Base-by-base conservation (phyloP, 1,140 invertebrate genomes). In the Drosophila pandora region DNA sequence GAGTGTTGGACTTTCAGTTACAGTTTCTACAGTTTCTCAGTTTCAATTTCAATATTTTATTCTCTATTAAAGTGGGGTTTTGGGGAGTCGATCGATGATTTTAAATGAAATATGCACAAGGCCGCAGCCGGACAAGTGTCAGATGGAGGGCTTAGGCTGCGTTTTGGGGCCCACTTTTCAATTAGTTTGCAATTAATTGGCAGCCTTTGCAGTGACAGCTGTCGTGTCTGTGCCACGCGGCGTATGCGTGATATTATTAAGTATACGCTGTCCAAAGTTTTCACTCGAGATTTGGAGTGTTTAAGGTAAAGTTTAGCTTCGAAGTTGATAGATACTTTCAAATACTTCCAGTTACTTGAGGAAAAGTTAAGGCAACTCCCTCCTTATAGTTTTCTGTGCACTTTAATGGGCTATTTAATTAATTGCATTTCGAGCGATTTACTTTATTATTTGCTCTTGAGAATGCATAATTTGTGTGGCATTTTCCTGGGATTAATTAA, bases 71-170 rank as follows among this genome's bases (percentile, higher is more conserved):
- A 9, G 28, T 28, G 48, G 32, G 30, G 30, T 47, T 52, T 72
- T 69, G 3, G 61, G 58, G 2, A n/a, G 54, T 75, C 48, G 21
- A 57, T 78, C 48, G 53, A 37, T 82, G 69, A 28, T 75, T 49
- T 60, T 41, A 48, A 48, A 69, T 74, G 70, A 45, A 69, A 75
- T 69, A 70, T 83, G 50, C 55, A 49, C 4, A 22, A 7, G 25
- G 55, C 25, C n/a, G 32, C 28, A 23, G 41, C 13, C 13, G 32
- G 43, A 23, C 17, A 28, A 54, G 64, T 68, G 65, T 55, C 64
- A 55, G 28, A 49, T 23, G 8, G 13, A 3, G 12, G 12, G 22
- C 34, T 41, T 61, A 53, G 58, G 53, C 53, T 21, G 41, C 10
- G 13, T 37, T 7, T 34, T 34, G 21, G 23, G 13, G 23, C 22